A percentile compares a stretch with the other conserved stretches of the same genome.
phyloP scores from a whole-genome alignment of 2,888 invertebrate species.

The Tricholauxania praeusta region DNA sequence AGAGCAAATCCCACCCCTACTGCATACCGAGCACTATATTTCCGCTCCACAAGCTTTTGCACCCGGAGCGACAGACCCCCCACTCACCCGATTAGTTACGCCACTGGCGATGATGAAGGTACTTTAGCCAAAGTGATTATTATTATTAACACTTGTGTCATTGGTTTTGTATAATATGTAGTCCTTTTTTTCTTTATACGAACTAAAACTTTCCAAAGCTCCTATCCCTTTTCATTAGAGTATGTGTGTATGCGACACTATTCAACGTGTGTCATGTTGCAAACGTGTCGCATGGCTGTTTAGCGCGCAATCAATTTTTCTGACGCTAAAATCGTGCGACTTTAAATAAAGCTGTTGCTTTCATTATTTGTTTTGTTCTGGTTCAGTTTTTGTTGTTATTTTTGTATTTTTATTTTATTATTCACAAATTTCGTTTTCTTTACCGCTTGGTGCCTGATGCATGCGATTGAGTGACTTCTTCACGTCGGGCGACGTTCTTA shows the following conservation, averaged over 20 bases:
- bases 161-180: background rate
- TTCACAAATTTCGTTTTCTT: conserved; percentile 19
- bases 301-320: background rate
- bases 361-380: conserved; percentile 7
- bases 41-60: too few species aligned
- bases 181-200: too few species aligned
- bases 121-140: background rate
- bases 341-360: conserved; percentile 21
- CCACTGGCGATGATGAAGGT: too few species aligned
- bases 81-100: too few species aligned
- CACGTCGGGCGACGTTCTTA: conserved; percentile 26
- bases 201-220: too few species aligned
- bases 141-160: conserved; percentile 1
- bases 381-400: conserved; percentile 1
- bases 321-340: background rate
- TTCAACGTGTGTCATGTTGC: background rate
- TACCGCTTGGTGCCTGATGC: conserved; percentile 23
- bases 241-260: background rate
- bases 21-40: too few species aligned
- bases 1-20: too few species aligned
- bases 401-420: background rate
- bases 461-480: conserved; percentile 32
- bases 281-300: background rate
- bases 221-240: too few species aligned
- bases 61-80: too few species aligned